Evolutionary conservation across 2,888 invertebrate genomes (phyloP).

Genomic region (Drosophila atripex): DNA sequence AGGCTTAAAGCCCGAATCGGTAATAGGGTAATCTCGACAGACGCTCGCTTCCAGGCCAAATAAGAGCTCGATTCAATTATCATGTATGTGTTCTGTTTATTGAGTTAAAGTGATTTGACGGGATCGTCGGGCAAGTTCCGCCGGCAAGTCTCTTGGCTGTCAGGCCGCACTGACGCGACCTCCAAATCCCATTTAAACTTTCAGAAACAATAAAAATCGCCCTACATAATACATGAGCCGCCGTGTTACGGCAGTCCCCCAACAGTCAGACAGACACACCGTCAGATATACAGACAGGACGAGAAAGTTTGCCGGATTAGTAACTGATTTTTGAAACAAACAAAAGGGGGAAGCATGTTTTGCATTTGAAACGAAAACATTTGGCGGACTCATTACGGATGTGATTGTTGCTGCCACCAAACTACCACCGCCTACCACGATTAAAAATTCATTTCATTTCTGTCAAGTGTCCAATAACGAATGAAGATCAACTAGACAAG

Average conservation of each 20-base stretch:
- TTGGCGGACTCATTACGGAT: slow-evolving; percentile 51
- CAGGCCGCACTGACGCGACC: slow-evolving; percentile 35
- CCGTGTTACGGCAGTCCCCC: slow-evolving; percentile 35
- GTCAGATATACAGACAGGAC: slow-evolving; percentile 16
- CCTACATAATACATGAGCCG: slow-evolving; percentile 62
- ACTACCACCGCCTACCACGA: slow-evolving; percentile 37
- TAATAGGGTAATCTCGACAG: slow-evolving; percentile 1
- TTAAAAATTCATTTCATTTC: slow-evolving; percentile 74
- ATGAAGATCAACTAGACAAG: slow-evolving; percentile 17
- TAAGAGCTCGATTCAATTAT: slow-evolving; percentile 41
- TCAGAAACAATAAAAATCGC: slow-evolving; percentile 72
- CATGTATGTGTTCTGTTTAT: slow-evolving; percentile 28
- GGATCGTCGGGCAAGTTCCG: slow-evolving; percentile 21
- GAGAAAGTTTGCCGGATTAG: slow-evolving; percentile 36
- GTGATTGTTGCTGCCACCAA: slow-evolving; percentile 35
- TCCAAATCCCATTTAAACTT: slow-evolving; percentile 57
- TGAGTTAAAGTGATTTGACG: slow-evolving; percentile 28
- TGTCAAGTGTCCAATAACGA: slow-evolving; percentile 51
- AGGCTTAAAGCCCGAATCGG: slow-evolving; percentile 23
- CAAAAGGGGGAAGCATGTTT: slow-evolving; percentile 39
- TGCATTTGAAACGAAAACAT: slow-evolving; percentile 51
- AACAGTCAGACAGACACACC: slow-evolving; percentile 6
- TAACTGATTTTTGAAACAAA: slow-evolving; percentile 30
- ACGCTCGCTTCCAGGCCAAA: slow-evolving; percentile 6
- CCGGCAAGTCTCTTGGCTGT: slow-evolving; percentile 48